These are phyloP conservation scores for Margaritifera margaritifera DNA, from an alignment of 2,888 invertebrate genomes.

Conservation along the genomic window DNA sequence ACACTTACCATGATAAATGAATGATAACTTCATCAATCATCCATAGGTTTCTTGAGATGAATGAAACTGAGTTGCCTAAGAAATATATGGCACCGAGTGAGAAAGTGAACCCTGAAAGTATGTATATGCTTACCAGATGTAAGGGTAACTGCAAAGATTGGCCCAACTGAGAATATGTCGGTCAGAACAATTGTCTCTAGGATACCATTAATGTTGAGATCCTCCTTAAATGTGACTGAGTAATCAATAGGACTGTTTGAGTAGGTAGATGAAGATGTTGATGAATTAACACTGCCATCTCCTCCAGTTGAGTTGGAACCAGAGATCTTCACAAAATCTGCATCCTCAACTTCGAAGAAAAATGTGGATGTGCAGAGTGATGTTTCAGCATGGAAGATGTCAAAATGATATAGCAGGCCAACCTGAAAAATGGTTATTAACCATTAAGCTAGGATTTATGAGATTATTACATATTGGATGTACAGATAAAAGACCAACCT, in stretches of 20 bases:
- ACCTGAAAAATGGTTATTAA: conserved; percentile 23
- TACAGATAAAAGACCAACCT: too few species aligned
- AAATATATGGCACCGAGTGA: too few species aligned
- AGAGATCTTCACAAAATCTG: conserved; percentile 35
- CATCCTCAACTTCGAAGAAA: conserved; percentile 47
- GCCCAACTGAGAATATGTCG: conserved; percentile 54
- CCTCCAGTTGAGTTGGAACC: not conserved
- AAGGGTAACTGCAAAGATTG: conserved; percentile 3
- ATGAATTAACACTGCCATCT: too few species aligned
- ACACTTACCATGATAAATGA: too few species aligned
- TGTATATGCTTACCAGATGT: too few species aligned
- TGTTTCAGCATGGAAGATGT: conserved; percentile 58
- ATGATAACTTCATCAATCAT: too few species aligned
- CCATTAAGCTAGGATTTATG: too few species aligned
- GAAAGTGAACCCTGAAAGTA: too few species aligned
- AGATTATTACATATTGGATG: too few species aligned
- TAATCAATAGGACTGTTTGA: conserved; percentile 50
- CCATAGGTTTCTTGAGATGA: too few species aligned
- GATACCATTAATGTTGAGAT: conserved; percentile 50
- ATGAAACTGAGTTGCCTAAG: too few species aligned
- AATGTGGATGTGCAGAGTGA: conserved; percentile 50
- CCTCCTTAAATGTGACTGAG: conserved; percentile 44
- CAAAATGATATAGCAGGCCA: conserved; percentile 46
- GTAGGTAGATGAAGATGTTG: not conserved
- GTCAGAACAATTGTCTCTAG: conserved; percentile 39